phyloP scores from a whole-genome alignment of 2,113 vertebrate species.

The Microcebus tavaratra region DNA sequence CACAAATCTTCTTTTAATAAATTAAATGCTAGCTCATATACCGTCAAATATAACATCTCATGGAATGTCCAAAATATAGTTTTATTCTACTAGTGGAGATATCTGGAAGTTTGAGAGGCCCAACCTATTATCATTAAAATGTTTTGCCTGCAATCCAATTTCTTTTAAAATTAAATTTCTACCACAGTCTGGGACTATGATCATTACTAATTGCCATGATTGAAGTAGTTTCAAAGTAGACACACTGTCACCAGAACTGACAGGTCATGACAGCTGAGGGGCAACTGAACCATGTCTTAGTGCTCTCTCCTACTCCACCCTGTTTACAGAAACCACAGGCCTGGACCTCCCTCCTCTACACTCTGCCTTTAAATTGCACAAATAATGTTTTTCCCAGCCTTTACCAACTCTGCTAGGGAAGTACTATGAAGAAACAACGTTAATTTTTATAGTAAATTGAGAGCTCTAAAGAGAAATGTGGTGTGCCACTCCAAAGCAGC shows the following conservation, averaged over 20 bases:
- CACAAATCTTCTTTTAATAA: not conserved
- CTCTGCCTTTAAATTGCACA: not conserved
- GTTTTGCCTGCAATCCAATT: not conserved
- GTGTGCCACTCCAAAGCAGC: not conserved
- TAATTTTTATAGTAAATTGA: slow-evolving; percentile 44
- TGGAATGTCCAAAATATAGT: not conserved
- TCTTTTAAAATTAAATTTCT: slow-evolving; percentile 31
- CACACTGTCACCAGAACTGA: not conserved
- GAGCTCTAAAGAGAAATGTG: not conserved
- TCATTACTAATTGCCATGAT: not conserved
- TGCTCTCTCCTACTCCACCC: not conserved
- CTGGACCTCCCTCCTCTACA: not conserved
- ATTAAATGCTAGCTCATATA: not conserved
- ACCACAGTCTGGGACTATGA: not conserved
- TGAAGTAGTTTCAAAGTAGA: not conserved
- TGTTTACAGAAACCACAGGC: not conserved
- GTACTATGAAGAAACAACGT: not conserved
- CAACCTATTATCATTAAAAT: not conserved
- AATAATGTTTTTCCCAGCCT: not conserved
- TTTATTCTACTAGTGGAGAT: slow-evolving; percentile 24
- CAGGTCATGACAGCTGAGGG: not conserved
- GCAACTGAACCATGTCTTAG: not conserved
- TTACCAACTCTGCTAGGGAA: not conserved
- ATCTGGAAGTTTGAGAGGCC: not conserved
- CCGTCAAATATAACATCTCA: not conserved